Evolutionary conservation across 2,113 vertebrate species (phyloP).

Genomic region (Oncorhynchus nerka): DNA sequence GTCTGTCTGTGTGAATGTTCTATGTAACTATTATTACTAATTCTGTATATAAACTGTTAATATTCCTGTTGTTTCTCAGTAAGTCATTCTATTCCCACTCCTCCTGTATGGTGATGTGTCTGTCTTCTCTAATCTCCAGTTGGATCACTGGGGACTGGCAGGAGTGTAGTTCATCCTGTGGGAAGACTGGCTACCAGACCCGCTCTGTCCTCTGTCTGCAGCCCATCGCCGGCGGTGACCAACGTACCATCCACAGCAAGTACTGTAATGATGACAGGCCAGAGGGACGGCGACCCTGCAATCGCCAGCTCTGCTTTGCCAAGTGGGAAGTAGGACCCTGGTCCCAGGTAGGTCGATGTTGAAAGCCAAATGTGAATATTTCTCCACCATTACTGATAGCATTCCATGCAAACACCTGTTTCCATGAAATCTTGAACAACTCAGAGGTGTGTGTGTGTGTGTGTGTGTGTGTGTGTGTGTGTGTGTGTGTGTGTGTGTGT

Average conservation of each 20-base stretch:
- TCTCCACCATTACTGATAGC: not conserved
- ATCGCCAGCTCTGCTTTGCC: conserved; percentile 83
- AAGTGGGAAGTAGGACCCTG: conserved; percentile 86
- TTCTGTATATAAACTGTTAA: not conserved
- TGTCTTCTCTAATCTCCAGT: conserved; percentile 57
- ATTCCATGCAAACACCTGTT: not conserved
- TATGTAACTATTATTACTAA: not conserved
- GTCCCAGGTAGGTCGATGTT: conserved; percentile 81
- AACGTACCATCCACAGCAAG: conserved; percentile 84
- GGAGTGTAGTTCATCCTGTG: conserved; percentile 88
- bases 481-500: not conserved
- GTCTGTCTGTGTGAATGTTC: not conserved
- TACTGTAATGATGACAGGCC: conserved; percentile 84
- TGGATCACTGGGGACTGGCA: conserved; percentile 92
- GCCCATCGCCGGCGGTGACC: conserved; percentile 73
- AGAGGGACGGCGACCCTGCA: conserved; percentile 82
- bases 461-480: not conserved
- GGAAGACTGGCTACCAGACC: conserved; percentile 82
- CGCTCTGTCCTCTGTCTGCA: conserved; percentile 87
- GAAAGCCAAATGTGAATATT: not conserved
- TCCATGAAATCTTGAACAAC: not conserved
- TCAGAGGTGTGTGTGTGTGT: no score
- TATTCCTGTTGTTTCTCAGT: not conserved
- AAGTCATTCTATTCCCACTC: not conserved
- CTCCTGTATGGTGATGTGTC: not conserved